phyloP scores from a whole-genome alignment of 37 sponge, comb jelly and placozoan genomes.

The Spongia lamella region DNA sequence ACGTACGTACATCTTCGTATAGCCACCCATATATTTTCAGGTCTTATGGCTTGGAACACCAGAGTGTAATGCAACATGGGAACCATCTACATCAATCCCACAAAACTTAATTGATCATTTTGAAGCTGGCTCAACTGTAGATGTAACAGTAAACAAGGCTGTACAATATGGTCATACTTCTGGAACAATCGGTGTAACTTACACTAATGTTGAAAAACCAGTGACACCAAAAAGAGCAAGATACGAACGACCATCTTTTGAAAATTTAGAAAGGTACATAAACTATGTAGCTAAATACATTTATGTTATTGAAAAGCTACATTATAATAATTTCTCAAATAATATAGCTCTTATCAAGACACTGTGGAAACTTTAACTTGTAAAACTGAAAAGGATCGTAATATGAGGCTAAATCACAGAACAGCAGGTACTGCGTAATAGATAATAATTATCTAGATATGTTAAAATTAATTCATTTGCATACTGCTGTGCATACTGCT shows the following conservation, averaged over 20 bases:
- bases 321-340: no score
- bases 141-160: background rate
- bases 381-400: conserved; percentile 8
- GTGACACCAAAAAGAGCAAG: background rate
- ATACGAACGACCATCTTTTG: background rate
- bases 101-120: background rate
- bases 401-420: conserved; percentile 8
- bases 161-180: background rate
- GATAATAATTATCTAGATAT: no score
- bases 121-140: background rate
- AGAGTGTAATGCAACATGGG: conserved; percentile 1
- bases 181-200: background rate
- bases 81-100: background rate
- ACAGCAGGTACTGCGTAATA: conserved; percentile 42
- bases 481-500: no score
- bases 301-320: no score
- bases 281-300: background rate
- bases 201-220: background rate
- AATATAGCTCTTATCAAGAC: background rate
- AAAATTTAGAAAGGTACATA: background rate
- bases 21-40: background rate
- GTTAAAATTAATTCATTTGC: no score
- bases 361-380: background rate
- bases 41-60: background rate
- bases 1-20: background rate